A percentile compares a stretch with the other conserved stretches of the same genome.
These are phyloP conservation scores for Amblyraja radiata DNA, from an alignment of 2,797 vertebrate genomes.

Conservation along the genomic window DNA sequence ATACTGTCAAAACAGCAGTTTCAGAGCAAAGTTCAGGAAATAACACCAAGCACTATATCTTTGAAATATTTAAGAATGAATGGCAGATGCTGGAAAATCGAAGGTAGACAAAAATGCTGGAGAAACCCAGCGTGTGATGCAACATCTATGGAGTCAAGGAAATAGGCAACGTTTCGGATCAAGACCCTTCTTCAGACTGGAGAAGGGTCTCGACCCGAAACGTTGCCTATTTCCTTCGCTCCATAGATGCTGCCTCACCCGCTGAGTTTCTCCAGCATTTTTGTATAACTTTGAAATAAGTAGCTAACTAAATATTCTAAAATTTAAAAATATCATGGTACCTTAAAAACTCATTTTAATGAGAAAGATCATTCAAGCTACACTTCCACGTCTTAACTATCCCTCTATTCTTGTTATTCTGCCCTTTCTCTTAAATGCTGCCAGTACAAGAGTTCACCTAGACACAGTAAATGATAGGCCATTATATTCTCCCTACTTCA, in stretches of 20 bases:
- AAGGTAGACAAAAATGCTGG: no score
- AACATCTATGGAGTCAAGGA: no score
- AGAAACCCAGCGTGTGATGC: no score
- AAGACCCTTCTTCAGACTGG: no score
- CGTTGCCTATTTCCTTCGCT: no score
- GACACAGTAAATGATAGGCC: neutral
- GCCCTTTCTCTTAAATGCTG: neutral
- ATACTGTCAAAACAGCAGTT: neutral
- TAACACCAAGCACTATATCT: neutral
- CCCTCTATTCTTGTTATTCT: neutral
- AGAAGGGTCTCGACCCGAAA: no score
- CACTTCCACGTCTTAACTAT: neutral
- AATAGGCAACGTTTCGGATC: no score
- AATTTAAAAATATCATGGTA: neutral
- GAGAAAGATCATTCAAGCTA: neutral
- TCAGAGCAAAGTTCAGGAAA: slow-evolving; percentile 1
- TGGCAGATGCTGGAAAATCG: no score
- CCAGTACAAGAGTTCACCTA: neutral
- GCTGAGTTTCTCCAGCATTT: no score
- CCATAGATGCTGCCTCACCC: no score
- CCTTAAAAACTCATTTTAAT: neutral
- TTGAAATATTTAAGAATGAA: neutral
- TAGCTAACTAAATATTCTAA: neutral
- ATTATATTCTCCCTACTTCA: neutral
- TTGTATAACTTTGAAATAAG: neutral